Conservation (phyloP, 2,888 invertebrate genomes). For the Elegia similella region DNA sequence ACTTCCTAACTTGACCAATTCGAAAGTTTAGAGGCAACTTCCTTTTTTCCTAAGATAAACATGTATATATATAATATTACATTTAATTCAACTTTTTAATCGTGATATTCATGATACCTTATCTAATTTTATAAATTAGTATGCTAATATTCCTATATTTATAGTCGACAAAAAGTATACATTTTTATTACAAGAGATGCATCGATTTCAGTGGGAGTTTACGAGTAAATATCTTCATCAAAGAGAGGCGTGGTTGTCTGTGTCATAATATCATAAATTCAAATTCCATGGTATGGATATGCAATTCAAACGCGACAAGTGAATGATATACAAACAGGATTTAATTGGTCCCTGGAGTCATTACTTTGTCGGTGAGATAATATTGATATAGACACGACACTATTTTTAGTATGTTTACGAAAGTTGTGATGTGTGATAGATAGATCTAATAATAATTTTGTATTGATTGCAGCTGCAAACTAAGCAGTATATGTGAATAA, state of each 20-base stretch:
- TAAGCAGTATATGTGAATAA: no score
- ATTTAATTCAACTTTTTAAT: no score
- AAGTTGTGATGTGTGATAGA: neutral
- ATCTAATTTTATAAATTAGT: no score
- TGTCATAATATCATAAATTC: slow-evolving; percentile 13
- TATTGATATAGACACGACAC: neutral
- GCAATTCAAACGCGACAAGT: slow-evolving; percentile 7
- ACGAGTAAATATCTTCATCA: slow-evolving; percentile 3
- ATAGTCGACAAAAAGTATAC: no score
- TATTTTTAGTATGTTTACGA: neutral
- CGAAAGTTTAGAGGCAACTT: no score
- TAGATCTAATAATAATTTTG: neutral
- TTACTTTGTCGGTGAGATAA: slow-evolving; percentile 26
- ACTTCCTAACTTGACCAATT: no score
- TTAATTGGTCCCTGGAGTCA: slow-evolving; percentile 43
- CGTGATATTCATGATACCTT: no score
- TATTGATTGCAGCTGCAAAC: no score
- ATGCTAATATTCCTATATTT: no score
- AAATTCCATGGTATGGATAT: slow-evolving; percentile 5
- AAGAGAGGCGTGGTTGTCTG: neutral
- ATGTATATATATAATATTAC: no score
- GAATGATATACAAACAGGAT: slow-evolving; percentile 25
- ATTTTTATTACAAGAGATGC: neutral
- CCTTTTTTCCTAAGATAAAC: no score
- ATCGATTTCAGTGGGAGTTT: neutral